These are phyloP conservation scores for Drosophila melanica DNA, from an alignment of 1,140 invertebrate species.

Conservation along the genomic window DNA sequence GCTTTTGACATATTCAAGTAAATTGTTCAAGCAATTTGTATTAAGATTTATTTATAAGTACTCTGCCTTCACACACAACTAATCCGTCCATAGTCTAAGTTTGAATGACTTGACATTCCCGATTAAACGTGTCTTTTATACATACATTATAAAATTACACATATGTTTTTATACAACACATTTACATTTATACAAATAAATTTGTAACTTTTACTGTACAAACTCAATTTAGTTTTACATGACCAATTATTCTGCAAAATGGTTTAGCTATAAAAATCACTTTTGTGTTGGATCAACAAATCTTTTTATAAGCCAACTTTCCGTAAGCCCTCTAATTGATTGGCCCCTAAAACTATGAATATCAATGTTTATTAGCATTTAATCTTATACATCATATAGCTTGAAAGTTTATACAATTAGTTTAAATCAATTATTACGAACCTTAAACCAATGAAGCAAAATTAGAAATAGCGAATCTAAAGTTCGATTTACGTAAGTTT, in stretches of 20 bases:
- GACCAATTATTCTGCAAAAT: conserved; percentile 38
- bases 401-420: conserved; percentile 71
- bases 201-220: conserved; percentile 29
- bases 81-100: conserved; percentile 27
- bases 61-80: conserved; percentile 1
- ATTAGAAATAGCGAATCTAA: conserved; percentile 21
- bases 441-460: conserved; percentile 44
- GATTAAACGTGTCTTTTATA: conserved; percentile 40
- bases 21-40: conserved; percentile 10
- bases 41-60: conserved; percentile 20
- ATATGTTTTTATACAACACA: conserved; percentile 37
- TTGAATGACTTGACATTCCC: conserved; percentile 23
- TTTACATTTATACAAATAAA: conserved; percentile 46
- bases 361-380: conserved; percentile 69
- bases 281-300: background rate
- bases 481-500: conserved; percentile 10
- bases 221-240: conserved; percentile 22
- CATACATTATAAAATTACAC: conserved; percentile 29
- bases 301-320: background rate
- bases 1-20: conserved; percentile 28
- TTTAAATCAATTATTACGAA: conserved; percentile 20
- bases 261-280: conserved; percentile 79
- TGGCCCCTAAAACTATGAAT: conserved; percentile 35
- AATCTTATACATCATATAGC: conserved; percentile 51
- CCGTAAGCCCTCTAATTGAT: conserved; percentile 12